These are phyloP conservation scores for Zaprionus vittiger DNA, from an alignment of 1,140 invertebrate genomes.

Conservation along the genomic window DNA sequence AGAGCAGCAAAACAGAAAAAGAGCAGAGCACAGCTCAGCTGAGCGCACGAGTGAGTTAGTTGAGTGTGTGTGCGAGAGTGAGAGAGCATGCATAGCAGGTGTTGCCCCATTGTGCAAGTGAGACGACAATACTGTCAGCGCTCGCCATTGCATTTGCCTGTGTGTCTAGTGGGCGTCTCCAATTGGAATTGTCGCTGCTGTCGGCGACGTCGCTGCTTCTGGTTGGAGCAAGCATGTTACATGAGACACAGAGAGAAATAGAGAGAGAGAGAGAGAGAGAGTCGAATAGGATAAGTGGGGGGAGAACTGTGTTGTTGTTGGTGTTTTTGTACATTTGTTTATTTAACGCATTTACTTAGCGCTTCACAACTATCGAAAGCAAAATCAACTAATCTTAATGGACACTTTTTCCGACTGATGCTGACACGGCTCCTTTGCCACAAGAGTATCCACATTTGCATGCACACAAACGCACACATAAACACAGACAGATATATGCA, in stretches of 20 bases:
- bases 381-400: constrained; percentile 82
- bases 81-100: constrained; percentile 55
- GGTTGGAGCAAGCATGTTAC: constrained; percentile 68
- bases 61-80: neutral
- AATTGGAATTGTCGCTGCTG: constrained; percentile 63
- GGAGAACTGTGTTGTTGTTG: constrained; percentile 15
- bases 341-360: constrained; percentile 75
- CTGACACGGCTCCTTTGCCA: constrained; percentile 46
- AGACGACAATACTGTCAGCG: constrained; percentile 43
- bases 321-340: constrained; percentile 52
- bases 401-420: constrained; percentile 71
- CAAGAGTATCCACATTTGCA: constrained; percentile 4
- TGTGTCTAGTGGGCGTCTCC: constrained; percentile 67
- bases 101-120: constrained; percentile 49
- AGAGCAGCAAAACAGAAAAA: constrained; percentile 47
- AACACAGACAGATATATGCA: neutral
- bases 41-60: constrained; percentile 12
- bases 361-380: constrained; percentile 70
- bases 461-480: neutral
- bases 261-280: constrained; percentile 1
- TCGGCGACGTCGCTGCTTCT: constrained; percentile 46
- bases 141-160: constrained; percentile 43
- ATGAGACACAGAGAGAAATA: constrained; percentile 26
- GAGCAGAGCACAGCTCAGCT: constrained; percentile 38
- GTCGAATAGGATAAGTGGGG: constrained; percentile 26